Evolutionary conservation across 2,888 invertebrate species (phyloP), one percentile per base, ranked within the genome.

Genomic region (Phortica okadai): DNA sequence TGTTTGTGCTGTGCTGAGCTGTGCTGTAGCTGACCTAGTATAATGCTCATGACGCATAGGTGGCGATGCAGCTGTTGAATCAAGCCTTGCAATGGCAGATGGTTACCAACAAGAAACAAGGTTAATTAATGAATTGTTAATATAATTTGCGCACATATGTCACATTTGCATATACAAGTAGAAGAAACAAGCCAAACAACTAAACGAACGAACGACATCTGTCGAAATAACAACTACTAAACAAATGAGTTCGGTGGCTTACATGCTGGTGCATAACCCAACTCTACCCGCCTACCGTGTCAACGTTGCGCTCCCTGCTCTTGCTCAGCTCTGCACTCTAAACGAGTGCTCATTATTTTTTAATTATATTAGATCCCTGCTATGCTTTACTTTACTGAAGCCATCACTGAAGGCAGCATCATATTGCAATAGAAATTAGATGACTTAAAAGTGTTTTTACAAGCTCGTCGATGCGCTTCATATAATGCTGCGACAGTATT

Each of bases 111-210:
- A 87, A 83, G 82, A 84, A 88, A 88, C 83, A 84, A 87, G 86
- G 88, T 87, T 88, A 87, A 87, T 87, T 88, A 87, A 88, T 87
- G 86, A 87, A 87, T 88, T 87, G 83, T 87, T 87, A 87, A 87
- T 87, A 88, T 83, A 81, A 84, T 88, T 88, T 86, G 88, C 82
- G 85, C 82, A 85, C 86, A 88, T 88, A 87, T 86, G 81, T 86
- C 81, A 81, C 80, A 11, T 54, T 54, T 54, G 33, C 33, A 50
- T 21, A 45, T 56, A 64, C 33, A 33, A 33, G 33, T 33, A 33
- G 33, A 33, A 25, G 25, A 11, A 25, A 25, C 62, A 16, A 16
- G 25, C 25, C 6, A 10, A 56, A 56, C 56, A 14, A 16, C 7
- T 21, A 62, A n/a, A 62, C 25, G 16, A 62, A 62, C 62, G 21